Conservation (phyloP, 2,888 invertebrate species). For the Cephonodes hylas region DNA sequence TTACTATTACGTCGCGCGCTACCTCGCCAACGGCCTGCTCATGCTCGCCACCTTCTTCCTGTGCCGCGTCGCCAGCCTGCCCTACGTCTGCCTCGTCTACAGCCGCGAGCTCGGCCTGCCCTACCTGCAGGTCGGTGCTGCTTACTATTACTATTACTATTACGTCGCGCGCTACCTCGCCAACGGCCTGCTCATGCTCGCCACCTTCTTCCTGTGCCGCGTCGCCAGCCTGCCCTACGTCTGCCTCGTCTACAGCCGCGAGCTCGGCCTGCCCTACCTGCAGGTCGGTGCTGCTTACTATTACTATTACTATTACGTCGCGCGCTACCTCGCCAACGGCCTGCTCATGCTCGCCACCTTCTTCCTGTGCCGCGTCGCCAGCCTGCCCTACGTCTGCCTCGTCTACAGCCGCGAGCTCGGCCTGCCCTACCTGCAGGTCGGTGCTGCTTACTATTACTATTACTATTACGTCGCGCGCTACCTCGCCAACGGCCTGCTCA, state of each 20-base stretch:
- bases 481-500: slow-evolving; percentile 85
- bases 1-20: slow-evolving; percentile 79
- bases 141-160: not conserved
- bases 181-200: slow-evolving; percentile 88
- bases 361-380: slow-evolving; percentile 86
- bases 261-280: slow-evolving; percentile 77
- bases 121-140: slow-evolving; percentile 74
- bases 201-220: slow-evolving; percentile 86
- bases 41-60: slow-evolving; percentile 88
- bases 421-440: slow-evolving; percentile 80
- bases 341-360: slow-evolving; percentile 87
- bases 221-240: slow-evolving; percentile 88
- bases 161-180: slow-evolving; percentile 83
- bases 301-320: slow-evolving; percentile 56
- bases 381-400: slow-evolving; percentile 87
- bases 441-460: not conserved
- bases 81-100: slow-evolving; percentile 85
- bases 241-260: slow-evolving; percentile 83
- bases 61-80: slow-evolving; percentile 87
- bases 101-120: slow-evolving; percentile 78
- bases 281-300: slow-evolving; percentile 57
- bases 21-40: slow-evolving; percentile 85
- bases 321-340: slow-evolving; percentile 86
- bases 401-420: slow-evolving; percentile 82
- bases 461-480: slow-evolving; percentile 82